Evolutionary conservation across 2,797 vertebrate species (phyloP).

Genomic region (Threskiornis aethiopicus): DNA sequence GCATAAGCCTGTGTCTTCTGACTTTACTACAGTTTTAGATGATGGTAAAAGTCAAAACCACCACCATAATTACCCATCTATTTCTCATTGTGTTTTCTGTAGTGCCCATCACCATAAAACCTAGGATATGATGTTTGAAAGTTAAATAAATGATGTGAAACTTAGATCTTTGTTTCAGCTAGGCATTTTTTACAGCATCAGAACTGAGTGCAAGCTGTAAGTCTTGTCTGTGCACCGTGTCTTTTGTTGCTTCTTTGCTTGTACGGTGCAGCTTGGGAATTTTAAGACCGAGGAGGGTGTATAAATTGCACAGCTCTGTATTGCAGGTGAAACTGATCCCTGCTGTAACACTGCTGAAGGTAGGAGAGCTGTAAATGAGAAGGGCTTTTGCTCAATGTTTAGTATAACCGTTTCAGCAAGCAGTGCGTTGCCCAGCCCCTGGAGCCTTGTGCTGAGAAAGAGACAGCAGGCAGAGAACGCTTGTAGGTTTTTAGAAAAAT

Average conservation of each 20-base stretch:
- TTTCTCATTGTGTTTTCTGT: conserved; percentile 54
- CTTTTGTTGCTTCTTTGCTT: conserved; percentile 30
- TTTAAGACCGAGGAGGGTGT: conserved; percentile 4
- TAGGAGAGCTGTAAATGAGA: not conserved
- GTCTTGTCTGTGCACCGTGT: not conserved
- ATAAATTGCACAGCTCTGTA: not conserved
- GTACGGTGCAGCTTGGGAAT: not conserved
- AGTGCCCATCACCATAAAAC: conserved; percentile 48
- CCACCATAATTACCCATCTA: conserved; percentile 58
- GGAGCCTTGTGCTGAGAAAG: not conserved
- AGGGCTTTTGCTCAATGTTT: not conserved
- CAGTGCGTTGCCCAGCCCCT: not conserved
- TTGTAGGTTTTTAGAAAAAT: not conserved
- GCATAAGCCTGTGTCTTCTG: conserved; percentile 29
- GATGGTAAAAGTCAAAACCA: conserved; percentile 52
- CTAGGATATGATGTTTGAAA: conserved; percentile 4
- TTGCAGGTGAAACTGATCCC: not conserved
- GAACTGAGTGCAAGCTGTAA: conserved; percentile 36
- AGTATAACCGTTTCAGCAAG: not conserved
- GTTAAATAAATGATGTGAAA: conserved; percentile 48
- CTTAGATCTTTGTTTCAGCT: conserved; percentile 46
- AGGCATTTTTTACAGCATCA: conserved; percentile 14
- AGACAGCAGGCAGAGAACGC: not conserved
- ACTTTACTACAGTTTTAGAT: conserved; percentile 9
- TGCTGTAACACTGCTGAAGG: not conserved